A percentile compares a stretch with the other conserved stretches of the same genome.
These are phyloP conservation scores for Ochropleura plecta DNA, from an alignment of 2,888 invertebrate genomes.

Conservation along the genomic window DNA sequence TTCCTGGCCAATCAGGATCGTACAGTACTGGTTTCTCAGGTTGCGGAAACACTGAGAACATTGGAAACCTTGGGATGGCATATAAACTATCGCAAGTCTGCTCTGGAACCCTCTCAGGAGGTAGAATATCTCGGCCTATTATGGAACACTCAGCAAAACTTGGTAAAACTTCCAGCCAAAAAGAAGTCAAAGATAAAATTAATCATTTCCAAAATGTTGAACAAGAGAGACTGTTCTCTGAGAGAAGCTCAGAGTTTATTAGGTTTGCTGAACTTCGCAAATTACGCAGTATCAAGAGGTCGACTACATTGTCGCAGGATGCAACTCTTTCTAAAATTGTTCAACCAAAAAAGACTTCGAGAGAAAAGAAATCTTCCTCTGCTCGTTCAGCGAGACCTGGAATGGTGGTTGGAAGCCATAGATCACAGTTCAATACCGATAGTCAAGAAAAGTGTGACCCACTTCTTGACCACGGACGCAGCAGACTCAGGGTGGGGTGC, in stretches of 20 bases:
- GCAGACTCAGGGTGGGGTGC: slow-evolving; percentile 4
- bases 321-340: too few relatives aligned
- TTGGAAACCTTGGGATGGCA: slow-evolving; percentile 5
- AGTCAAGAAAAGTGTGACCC: not conserved
- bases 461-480: not conserved
- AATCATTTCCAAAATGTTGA: not conserved
- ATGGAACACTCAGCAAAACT: not conserved
- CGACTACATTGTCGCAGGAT: not conserved
- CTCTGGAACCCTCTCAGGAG: not conserved
- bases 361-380: not conserved
- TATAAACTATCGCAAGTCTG: not conserved
- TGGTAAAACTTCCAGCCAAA: too few relatives aligned
- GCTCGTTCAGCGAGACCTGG: not conserved
- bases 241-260: slow-evolving; percentile 8
- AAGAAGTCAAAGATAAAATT: not conserved
- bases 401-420: not conserved
- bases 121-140: slow-evolving; percentile 1
- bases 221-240: not conserved
- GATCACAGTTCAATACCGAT: not conserved
- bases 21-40: too few relatives aligned
- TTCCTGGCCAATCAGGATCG: slow-evolving; percentile 3
- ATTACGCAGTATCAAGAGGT: not conserved
- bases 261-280: slow-evolving; percentile 7
- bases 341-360: not conserved
- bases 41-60: not conserved